Percentiles rank a stretch among this genome's conserved stretches.
phyloP scores from a whole-genome alignment of 2,888 invertebrate genomes.

The Nasonia oneida region DNA sequence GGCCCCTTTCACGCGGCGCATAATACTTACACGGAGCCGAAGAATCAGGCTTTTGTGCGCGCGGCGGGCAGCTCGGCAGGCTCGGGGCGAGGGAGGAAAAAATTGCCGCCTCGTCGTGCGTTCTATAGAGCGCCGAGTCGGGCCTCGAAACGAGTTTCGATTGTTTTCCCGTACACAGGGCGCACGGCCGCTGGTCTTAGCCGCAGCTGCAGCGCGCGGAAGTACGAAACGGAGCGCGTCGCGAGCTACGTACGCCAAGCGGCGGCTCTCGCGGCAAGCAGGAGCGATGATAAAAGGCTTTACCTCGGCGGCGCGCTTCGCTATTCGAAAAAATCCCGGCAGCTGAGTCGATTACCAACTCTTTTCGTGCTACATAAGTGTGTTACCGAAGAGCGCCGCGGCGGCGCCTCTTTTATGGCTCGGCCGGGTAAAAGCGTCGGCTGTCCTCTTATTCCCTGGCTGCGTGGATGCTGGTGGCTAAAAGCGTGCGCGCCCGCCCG shows the following conservation, averaged over 20 bases:
- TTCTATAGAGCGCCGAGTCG: neutral
- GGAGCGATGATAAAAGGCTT: neutral
- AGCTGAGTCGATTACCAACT: neutral
- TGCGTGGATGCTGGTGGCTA: neutral
- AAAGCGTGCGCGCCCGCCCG: neutral
- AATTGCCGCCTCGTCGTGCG: neutral
- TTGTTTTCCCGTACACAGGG: slow-evolving; percentile 3
- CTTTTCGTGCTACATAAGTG: neutral
- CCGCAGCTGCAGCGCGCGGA: too few relatives aligned
- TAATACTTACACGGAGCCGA: neutral
- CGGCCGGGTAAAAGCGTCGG: slow-evolving; percentile 2
- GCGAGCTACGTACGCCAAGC: too few relatives aligned
- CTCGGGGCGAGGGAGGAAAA: neutral
- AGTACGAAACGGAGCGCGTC: too few relatives aligned
- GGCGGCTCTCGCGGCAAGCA: too few relatives aligned
- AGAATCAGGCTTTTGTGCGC: too few relatives aligned
- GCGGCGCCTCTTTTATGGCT: neutral
- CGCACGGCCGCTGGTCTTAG: too few relatives aligned
- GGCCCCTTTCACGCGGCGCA: neutral
- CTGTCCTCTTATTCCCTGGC: neutral
- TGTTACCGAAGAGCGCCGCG: neutral
- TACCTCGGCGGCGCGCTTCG: slow-evolving; percentile 1
- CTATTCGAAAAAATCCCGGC: neutral
- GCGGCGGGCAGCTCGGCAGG: too few relatives aligned
- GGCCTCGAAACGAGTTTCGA: slow-evolving; percentile 14